Base-by-base conservation (phyloP, 2,113 vertebrate species). In the Leiothrix lutea region DNA sequence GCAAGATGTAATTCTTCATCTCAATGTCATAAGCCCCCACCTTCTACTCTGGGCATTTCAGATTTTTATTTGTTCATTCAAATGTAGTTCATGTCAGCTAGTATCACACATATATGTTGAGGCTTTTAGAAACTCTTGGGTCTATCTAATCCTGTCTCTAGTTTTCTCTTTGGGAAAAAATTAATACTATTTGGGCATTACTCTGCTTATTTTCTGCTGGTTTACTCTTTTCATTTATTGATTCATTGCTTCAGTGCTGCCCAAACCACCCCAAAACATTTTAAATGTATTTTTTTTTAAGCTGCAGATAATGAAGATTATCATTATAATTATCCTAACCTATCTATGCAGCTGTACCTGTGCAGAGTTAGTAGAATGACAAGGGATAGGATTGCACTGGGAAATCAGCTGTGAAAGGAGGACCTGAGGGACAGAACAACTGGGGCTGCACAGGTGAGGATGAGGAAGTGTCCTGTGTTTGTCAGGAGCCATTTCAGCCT, bases 1-100 rank as follows among this genome's bases (percentile, higher is more conserved):
- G 71, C 1, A 4, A 80, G 58, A 74, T 82, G 75, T 82, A 94
- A 90, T 97, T 95, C 95, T 94, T 96, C 91, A 96, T 91, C 58
- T 56, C 64, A 35, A 3, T 95, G 74, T 90, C 90, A 83, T 67
- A 74, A 96, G 42, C 1, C 29, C 48, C 13, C 58, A 16, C 14
- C 6, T 47, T 86, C 70, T 67, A 2, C 21, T 66, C 33, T 25
- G 50, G 24, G 36, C 64, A 51, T 83, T 83, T 66, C 62, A 47
- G 20, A 9, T 42, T 71, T 80, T 61, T 79, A 29, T 72, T 95
- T 83, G 66, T 62, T 47, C 66, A 73, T 95, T 94, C 70, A 72
- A 57, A 51, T 80, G 33, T 35, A 60, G n/a, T 79, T 95, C 31
- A 8, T 91, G 54, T 73, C 33, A 61, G 31, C 71, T 36, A 8